Base-by-base conservation (phyloP, 2,797 vertebrate species). In the Myripristis murdjan region DNA sequence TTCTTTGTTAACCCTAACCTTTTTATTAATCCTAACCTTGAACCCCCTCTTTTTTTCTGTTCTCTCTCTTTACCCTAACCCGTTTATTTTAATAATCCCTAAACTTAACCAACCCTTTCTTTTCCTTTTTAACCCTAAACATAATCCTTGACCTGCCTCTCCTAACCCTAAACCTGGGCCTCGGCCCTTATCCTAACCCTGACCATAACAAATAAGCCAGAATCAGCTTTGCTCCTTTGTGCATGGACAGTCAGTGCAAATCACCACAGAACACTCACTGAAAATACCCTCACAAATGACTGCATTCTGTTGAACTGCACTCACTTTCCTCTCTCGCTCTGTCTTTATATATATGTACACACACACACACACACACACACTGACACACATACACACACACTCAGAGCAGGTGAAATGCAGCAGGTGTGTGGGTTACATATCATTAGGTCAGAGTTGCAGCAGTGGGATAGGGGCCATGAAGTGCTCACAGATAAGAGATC, bases 401-500 rank as follows among this genome's bases (percentile, higher is more conserved):
- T 18, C 9, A 2, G 46, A 75, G 53, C 77, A 75, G 83, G 71
- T 83, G 63, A 79, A 85, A 66, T 59, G 70, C 43, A 66, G 64
- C 83, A 86, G 76, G 76, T 85, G 79, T 54, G 49, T 9, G 62
- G 69, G 70, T 55, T 73, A 74, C 76, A 70, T 80, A 57, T 76
- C 77, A 57, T 65, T 67, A 11, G 52, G 66, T 69, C 64, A 66
- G 51, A 63, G 44, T 61, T 51, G 57, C 43, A 57, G 53, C 53
- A 63, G 33, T 26, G 4, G 24, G 46, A 82, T 77, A 57, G 12
- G 66, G 79, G 77, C 52, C 39, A 64, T 41, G 65, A 31, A 48
- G 18, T 3, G 1, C 31, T 37, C 20, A 35, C 47, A 73, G 82
- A 83, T 82, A 77, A 75, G 69, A 64, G 62, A 63, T 68, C 52